These are phyloP conservation scores for Ceyx melanurus DNA, from an alignment of 2,113 vertebrate species.

Conservation along the genomic window DNA sequence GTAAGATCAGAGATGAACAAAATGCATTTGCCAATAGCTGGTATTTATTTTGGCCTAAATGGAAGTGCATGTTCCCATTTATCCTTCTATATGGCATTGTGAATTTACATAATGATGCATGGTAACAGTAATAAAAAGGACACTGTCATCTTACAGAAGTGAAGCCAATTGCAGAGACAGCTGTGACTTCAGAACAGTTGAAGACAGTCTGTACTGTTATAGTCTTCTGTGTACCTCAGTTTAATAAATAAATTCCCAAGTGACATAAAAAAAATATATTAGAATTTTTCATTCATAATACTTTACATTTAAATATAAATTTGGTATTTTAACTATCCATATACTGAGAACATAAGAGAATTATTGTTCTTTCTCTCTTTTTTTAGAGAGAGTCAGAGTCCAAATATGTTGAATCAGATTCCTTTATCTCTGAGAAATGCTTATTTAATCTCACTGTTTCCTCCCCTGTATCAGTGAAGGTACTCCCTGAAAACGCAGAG, in stretches of 20 bases:
- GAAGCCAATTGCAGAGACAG: neutral
- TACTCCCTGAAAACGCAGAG: neutral
- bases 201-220: neutral
- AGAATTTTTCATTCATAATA: neutral
- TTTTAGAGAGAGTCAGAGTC: no score
- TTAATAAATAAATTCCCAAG: neutral
- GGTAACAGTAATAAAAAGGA: neutral
- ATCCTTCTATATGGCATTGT: neutral
- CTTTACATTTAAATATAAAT: neutral
- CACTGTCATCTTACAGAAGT: neutral
- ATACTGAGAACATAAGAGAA: neutral
- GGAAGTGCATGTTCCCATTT: neutral
- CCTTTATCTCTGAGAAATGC: neutral
- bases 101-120: neutral
- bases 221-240: neutral
- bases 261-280: neutral
- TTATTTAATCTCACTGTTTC: neutral
- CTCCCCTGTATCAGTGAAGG: neutral
- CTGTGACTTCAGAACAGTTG: neutral
- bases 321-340: neutral
- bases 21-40: neutral
- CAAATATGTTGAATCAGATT: neutral
- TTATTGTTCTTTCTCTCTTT: neutral
- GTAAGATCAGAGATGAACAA: neutral
- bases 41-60: constrained; percentile 2